Percentiles rank a stretch among this genome's conserved stretches.
Conservation (phyloP, 2,797 vertebrate species). For the Melanotaenia maccullochi region DNA sequence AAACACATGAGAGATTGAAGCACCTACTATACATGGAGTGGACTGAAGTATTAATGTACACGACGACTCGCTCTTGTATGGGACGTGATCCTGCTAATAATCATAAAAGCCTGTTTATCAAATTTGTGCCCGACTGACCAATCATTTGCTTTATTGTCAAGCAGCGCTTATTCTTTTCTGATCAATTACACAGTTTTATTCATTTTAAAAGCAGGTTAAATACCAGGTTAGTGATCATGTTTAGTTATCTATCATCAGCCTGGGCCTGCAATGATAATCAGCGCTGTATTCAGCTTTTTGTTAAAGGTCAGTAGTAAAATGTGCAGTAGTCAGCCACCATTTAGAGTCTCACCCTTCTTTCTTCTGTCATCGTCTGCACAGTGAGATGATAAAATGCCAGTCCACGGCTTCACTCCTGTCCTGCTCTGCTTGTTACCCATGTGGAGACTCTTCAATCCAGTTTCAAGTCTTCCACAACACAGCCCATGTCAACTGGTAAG, state of each 20-base stretch:
- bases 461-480: conserved; percentile 62
- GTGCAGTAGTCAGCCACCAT: no score
- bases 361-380: conserved; percentile 41
- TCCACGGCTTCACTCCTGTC: conserved; percentile 60
- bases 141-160: no score
- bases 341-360: background rate
- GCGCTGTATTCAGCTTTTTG: background rate
- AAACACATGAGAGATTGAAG: background rate
- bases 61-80: no score
- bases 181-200: background rate
- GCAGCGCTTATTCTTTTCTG: no score
- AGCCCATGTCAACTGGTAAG: conserved; percentile 76
- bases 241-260: background rate
- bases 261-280: background rate
- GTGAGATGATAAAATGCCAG: conserved; percentile 84
- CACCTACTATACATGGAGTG: background rate
- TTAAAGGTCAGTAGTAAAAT: no score
- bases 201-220: conserved; percentile 7
- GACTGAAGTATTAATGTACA: no score
- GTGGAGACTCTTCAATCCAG: conserved; percentile 58
- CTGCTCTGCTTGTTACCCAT: conserved; percentile 65
- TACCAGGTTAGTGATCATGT: background rate
- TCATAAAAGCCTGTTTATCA: no score
- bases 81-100: no score
- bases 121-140: no score